A percentile compares a stretch with the other conserved stretches of the same genome.
Evolutionary conservation across 2,888 invertebrate species (phyloP).

Genomic region (Plemyria rubiginata): DNA sequence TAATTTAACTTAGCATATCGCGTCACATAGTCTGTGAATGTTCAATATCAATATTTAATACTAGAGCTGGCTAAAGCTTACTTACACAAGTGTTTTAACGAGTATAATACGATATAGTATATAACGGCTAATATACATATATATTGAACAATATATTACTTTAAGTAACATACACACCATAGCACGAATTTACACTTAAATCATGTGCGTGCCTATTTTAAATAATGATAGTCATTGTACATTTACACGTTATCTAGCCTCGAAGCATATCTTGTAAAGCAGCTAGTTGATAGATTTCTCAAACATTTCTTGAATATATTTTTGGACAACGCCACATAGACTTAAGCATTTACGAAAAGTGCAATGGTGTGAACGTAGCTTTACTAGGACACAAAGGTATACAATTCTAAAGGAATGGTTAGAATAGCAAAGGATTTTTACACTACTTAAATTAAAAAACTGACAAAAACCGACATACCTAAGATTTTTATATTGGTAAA

Average conservation of each 20-base stretch:
- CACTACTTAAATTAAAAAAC: neutral
- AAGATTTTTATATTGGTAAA: neutral
- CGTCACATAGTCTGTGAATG: constrained; percentile 10
- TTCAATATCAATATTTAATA: constrained; percentile 28
- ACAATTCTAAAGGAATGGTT: constrained; percentile 56
- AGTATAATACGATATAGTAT: constrained; percentile 34
- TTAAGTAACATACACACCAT: constrained; percentile 22
- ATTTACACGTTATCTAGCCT: no score
- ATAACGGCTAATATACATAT: constrained; percentile 36
- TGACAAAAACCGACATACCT: no score
- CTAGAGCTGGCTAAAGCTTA: constrained; percentile 33
- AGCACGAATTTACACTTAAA: neutral
- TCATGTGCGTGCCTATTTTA: no score
- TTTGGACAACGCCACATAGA: no score
- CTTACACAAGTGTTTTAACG: constrained; percentile 31
- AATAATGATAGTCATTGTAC: no score
- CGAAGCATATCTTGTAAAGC: no score
- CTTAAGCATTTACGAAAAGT: neutral
- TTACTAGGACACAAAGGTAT: constrained; percentile 20
- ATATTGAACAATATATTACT: constrained; percentile 15
- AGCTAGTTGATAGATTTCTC: no score
- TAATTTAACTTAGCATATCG: no score
- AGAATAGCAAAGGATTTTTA: constrained; percentile 2
- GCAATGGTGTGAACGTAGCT: constrained; percentile 26
- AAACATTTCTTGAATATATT: no score